These are phyloP conservation scores for Oligia strigilis DNA, from an alignment of 2,888 invertebrate genomes.

Conservation along the genomic window DNA sequence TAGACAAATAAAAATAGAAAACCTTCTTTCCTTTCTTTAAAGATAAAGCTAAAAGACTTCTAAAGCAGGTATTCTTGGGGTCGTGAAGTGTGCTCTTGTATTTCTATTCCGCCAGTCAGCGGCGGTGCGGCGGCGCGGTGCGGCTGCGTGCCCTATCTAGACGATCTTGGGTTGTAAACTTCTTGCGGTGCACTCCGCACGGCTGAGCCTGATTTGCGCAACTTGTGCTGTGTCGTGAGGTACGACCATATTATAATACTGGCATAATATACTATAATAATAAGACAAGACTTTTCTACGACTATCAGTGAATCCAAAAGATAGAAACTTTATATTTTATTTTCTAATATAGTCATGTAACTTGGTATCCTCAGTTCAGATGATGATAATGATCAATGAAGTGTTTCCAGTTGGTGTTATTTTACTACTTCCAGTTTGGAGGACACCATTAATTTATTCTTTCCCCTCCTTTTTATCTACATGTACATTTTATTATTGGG, in stretches of 20 bases:
- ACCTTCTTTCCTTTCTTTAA: background rate
- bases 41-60: slow-evolving; percentile 16
- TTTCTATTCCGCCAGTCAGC: slow-evolving; percentile 64
- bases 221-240: slow-evolving; percentile 41
- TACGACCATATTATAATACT: slow-evolving; percentile 7
- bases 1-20: background rate
- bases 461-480: too few relatives aligned
- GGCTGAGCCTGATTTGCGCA: slow-evolving; percentile 23
- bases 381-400: background rate
- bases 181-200: slow-evolving; percentile 62
- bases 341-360: background rate
- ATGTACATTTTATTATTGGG: too few relatives aligned
- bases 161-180: slow-evolving; percentile 71
- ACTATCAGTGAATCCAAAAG: background rate
- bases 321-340: background rate
- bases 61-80: slow-evolving; percentile 38
- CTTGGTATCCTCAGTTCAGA: background rate
- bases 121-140: slow-evolving; percentile 25
- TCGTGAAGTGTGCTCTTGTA: slow-evolving; percentile 61
- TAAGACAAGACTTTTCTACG: background rate
- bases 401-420: background rate
- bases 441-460: background rate
- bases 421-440: background rate
- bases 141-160: slow-evolving; percentile 75
- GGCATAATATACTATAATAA: too few relatives aligned